Percentiles rank a stretch among this genome's conserved stretches.
Evolutionary conservation across 2,797 vertebrate species (phyloP).

Genomic region (Gymnopithys bicolor): DNA sequence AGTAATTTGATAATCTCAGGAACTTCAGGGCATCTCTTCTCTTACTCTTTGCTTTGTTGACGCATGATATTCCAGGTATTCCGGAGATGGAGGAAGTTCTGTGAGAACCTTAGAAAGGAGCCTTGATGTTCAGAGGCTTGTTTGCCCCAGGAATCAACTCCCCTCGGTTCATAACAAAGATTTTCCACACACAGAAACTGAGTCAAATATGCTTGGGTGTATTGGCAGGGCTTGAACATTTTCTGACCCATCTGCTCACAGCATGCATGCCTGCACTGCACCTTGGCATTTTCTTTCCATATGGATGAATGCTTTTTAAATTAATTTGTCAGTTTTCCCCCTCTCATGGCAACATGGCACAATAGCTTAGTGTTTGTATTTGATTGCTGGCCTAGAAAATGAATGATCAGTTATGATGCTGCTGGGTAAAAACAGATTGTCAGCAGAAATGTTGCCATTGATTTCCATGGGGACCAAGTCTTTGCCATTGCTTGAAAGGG

Average conservation of each 20-base stretch:
- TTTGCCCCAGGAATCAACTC: neutral
- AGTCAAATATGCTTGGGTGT: neutral
- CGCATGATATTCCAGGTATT: neutral
- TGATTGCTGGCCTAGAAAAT: neutral
- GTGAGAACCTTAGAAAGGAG: neutral
- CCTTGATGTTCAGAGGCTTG: neutral
- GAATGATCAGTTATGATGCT: neutral
- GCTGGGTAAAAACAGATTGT: neutral
- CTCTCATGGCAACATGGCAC: neutral
- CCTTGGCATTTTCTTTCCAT: neutral
- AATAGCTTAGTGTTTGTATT: neutral
- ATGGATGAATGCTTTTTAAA: neutral
- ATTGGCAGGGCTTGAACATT: neutral
- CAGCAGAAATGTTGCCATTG: neutral
- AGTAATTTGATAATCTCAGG: neutral
- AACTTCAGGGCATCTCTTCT: neutral
- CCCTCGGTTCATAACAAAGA: neutral
- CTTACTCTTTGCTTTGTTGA: neutral
- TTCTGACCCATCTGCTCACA: neutral
- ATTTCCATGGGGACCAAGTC: neutral
- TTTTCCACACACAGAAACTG: neutral
- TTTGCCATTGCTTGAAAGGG: neutral
- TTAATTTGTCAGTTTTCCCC: neutral
- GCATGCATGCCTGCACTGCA: neutral
- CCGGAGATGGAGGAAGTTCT: neutral